These are phyloP conservation scores for Punctoribates punctum DNA, from an alignment of 2,888 invertebrate genomes.

Conservation along the genomic window DNA sequence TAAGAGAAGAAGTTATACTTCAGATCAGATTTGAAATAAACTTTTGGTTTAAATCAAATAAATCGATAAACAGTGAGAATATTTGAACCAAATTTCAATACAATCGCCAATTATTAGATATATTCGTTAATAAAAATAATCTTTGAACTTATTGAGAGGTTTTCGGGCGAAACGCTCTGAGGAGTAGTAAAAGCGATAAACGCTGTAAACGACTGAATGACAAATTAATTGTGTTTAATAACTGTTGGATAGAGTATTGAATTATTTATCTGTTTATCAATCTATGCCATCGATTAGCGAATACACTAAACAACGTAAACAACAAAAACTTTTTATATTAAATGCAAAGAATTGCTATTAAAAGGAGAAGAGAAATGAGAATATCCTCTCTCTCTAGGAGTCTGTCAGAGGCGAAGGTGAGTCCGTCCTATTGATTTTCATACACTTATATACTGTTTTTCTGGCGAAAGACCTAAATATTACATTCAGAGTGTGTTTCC, in stretches of 20 bases:
- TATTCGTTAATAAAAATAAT: background rate
- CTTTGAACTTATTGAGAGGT: background rate
- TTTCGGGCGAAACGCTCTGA: background rate
- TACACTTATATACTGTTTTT: slow-evolving; percentile 16
- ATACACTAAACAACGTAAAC: slow-evolving; percentile 1
- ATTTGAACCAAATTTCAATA: too few relatives aligned
- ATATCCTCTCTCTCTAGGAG: background rate
- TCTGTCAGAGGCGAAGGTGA: slow-evolving; percentile 30
- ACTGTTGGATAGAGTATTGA: background rate
- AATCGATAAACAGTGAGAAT: background rate
- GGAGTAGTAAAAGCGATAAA: background rate
- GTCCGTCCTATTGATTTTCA: slow-evolving; percentile 34
- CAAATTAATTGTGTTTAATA: background rate
- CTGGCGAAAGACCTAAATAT: slow-evolving; percentile 37
- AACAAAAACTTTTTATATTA: slow-evolving; percentile 3
- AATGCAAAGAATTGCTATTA: background rate
- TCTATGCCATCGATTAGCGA: slow-evolving; percentile 20
- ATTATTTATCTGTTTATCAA: slow-evolving; percentile 24
- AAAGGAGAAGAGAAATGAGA: background rate
- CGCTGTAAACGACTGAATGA: background rate
- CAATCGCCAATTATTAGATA: background rate
- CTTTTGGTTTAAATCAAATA: background rate
- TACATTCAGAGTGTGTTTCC: background rate
- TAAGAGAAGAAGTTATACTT: background rate
- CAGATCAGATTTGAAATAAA: too few relatives aligned